Evolutionary conservation across 1,140 invertebrate species (phyloP).

Genomic region (Eurosta solidaginis): DNA sequence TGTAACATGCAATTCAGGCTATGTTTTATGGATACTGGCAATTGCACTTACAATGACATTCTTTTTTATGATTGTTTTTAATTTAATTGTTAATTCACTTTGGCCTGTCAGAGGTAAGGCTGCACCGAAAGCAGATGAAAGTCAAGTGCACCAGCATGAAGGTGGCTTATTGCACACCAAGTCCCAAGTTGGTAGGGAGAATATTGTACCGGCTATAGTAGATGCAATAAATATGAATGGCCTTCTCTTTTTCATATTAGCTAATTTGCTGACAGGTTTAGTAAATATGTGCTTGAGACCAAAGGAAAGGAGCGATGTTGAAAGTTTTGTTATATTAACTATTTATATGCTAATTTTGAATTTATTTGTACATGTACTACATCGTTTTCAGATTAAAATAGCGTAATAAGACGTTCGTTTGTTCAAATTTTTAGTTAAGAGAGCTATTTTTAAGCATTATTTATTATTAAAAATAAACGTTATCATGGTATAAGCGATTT

Average conservation of each 20-base stretch:
- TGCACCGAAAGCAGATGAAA: neutral
- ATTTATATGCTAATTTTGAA: slow-evolving; percentile 45
- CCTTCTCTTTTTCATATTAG: slow-evolving; percentile 41
- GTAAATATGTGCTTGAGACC: slow-evolving; percentile 49
- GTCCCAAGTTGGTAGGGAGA: neutral
- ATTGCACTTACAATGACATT: slow-evolving; percentile 63
- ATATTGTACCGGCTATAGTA: slow-evolving; percentile 17
- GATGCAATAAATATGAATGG: slow-evolving; percentile 49
- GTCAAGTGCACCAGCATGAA: neutral
- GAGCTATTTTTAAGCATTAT: too few species aligned
- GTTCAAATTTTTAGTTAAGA: too few species aligned
- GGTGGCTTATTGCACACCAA: neutral
- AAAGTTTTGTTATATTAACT: slow-evolving; percentile 41
- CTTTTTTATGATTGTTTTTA: slow-evolving; percentile 60
- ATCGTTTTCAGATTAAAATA: slow-evolving; percentile 42
- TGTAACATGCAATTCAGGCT: slow-evolving; percentile 77
- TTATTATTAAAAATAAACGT: too few species aligned
- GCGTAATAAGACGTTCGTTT: too few species aligned
- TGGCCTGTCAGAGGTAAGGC: neutral
- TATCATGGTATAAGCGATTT: too few species aligned
- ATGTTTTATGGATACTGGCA: slow-evolving; percentile 74
- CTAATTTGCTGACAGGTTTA: slow-evolving; percentile 47
- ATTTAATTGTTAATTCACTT: slow-evolving; percentile 33
- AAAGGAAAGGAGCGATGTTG: slow-evolving; percentile 32
- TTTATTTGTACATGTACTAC: slow-evolving; percentile 37